Evolutionary conservation across 2,797 vertebrate species (phyloP).

Genomic region (Buceros bicornis): DNA sequence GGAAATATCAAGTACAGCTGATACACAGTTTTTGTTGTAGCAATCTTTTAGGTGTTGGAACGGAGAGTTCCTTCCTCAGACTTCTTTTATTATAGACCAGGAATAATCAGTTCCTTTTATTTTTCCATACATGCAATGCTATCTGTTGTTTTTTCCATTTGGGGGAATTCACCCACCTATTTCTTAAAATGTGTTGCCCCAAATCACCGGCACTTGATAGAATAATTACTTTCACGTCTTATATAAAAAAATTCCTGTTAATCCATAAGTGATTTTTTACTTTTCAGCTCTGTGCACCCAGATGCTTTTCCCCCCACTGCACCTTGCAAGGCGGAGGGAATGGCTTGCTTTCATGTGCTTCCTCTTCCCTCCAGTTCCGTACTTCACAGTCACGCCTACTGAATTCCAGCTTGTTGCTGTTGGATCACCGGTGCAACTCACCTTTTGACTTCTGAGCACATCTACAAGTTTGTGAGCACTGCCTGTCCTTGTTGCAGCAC

Average conservation of each 20-base stretch:
- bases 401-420: neutral
- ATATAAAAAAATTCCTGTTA: neutral
- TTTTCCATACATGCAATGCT: neutral
- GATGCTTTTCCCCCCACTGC: neutral
- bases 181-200: neutral
- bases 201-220: neutral
- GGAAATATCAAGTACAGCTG: neutral
- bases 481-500: neutral
- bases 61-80: neutral
- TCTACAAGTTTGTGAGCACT: neutral
- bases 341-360: neutral
- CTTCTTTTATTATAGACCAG: neutral
- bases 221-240: neutral
- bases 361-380: neutral
- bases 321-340: no score
- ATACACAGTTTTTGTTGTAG: neutral
- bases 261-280: neutral
- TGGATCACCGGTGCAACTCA: neutral
- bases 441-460: neutral
- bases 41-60: neutral
- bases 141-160: neutral
- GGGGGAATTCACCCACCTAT: neutral
- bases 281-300: neutral
- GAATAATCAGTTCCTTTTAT: neutral
- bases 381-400: neutral